Evolutionary conservation across 2,797 vertebrate species (phyloP).

Genomic region (Darevskia nairensis): DNA sequence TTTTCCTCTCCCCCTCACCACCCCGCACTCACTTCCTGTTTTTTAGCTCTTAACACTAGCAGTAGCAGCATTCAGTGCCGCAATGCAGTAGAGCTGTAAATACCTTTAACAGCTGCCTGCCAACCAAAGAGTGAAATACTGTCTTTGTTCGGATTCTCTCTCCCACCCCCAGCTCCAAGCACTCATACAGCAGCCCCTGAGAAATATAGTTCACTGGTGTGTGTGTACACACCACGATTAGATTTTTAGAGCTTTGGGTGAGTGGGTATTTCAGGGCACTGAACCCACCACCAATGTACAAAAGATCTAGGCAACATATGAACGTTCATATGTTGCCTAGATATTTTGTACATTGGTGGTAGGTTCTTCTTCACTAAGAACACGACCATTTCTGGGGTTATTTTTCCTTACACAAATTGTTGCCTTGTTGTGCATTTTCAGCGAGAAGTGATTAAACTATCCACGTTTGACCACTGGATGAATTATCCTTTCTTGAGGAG

Average conservation of each 20-base stretch:
- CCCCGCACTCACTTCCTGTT: conserved; percentile 55
- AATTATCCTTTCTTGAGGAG: background rate
- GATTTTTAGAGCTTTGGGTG: background rate
- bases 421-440: background rate
- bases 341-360: background rate
- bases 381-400: background rate
- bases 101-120: conserved; percentile 99
- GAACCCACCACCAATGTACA: too few relatives aligned
- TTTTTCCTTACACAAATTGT: background rate
- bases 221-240: background rate
- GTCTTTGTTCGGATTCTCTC: conserved; percentile 93
- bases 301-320: background rate
- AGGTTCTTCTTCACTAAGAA: background rate
- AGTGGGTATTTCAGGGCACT: fast-evolving
- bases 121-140: conserved; percentile 95
- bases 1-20: conserved; percentile 64
- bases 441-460: conserved; percentile 5
- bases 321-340: background rate
- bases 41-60: conserved; percentile 72
- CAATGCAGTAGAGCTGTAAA: conserved; percentile 98
- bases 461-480: background rate
- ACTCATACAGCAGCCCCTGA: conserved; percentile 77
- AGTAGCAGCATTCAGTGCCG: conserved; percentile 83
- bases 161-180: conserved; percentile 72
- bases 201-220: conserved; percentile 60